Evolutionary conservation across 1,140 invertebrate species (phyloP).

Genomic region (Micrasema longulum): DNA sequence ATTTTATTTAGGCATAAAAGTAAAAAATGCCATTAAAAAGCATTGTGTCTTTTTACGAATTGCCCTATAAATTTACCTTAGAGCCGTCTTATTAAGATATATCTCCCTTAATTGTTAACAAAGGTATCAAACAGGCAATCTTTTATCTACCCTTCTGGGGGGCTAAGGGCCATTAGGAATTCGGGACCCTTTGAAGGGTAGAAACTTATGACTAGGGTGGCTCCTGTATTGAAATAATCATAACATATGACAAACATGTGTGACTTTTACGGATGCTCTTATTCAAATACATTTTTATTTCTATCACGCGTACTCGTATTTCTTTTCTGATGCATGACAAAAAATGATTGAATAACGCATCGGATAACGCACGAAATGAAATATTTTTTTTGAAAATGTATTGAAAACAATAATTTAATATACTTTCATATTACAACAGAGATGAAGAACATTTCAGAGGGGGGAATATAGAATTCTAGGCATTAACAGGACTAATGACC

Average conservation of each 20-base stretch:
- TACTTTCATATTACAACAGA: too few relatives aligned
- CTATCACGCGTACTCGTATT: too few relatives aligned
- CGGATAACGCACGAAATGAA: too few relatives aligned
- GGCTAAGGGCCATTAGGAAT: constrained; percentile 7
- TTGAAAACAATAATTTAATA: too few relatives aligned
- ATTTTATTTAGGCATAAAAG: too few relatives aligned
- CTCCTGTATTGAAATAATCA: constrained; percentile 8
- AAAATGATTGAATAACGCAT: too few relatives aligned
- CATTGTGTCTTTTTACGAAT: constrained; percentile 12
- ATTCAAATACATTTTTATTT: too few relatives aligned
- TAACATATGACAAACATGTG: constrained; percentile 19
- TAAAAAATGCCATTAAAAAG: neutral
- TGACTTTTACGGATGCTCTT: constrained; percentile 2
- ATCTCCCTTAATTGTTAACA: constrained; percentile 20
- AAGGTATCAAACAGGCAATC: constrained; percentile 23
- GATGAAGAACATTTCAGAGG: too few relatives aligned
- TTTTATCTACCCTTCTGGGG: constrained; percentile 21
- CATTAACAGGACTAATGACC: too few relatives aligned
- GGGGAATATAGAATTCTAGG: too few relatives aligned
- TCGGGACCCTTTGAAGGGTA: neutral
- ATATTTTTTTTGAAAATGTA: too few relatives aligned
- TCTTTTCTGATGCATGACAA: too few relatives aligned
- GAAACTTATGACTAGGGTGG: constrained; percentile 13
- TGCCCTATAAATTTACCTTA: constrained; percentile 7
- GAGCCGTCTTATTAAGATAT: constrained; percentile 12